Evolutionary conservation across 1,140 invertebrate species (phyloP).

Genomic region (Drosophila hydei): DNA sequence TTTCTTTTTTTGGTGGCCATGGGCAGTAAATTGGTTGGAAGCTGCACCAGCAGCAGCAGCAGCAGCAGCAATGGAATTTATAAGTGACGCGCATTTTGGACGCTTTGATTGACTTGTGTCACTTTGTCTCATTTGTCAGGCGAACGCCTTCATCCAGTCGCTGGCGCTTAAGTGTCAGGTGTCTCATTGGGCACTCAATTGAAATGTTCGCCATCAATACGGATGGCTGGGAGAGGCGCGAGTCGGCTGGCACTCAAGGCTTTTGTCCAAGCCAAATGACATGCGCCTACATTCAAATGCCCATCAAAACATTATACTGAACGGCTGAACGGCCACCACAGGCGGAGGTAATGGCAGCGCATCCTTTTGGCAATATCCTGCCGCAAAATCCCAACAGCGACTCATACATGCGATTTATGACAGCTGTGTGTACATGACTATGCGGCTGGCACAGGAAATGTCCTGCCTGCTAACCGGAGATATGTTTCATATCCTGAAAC

Average conservation of each 20-base stretch:
- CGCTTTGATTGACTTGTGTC: conserved; percentile 83
- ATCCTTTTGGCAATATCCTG: conserved; percentile 80
- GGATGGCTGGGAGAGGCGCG: conserved; percentile 5
- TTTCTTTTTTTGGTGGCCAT: conserved; percentile 32
- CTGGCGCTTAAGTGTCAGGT: conserved; percentile 73
- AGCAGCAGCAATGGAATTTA: conserved; percentile 67
- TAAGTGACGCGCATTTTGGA: conserved; percentile 65
- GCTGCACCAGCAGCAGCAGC: conserved; percentile 38
- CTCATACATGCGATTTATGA: conserved; percentile 72
- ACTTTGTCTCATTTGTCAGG: conserved; percentile 84
- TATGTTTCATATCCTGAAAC: conserved; percentile 82
- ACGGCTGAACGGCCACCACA: conserved; percentile 50
- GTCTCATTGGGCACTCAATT: conserved; percentile 75
- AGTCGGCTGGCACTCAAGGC: conserved; percentile 23
- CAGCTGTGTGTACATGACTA: conserved; percentile 57
- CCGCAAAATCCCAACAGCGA: conserved; percentile 48
- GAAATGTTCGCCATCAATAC: conserved; percentile 55
- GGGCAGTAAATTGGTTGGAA: conserved; percentile 64
- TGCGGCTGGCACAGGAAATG: conserved; percentile 67
- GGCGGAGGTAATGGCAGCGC: conserved; percentile 17
- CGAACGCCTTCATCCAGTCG: conserved; percentile 59
- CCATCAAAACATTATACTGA: conserved; percentile 76
- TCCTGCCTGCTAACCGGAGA: conserved; percentile 83
- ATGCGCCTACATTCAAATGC: conserved; percentile 73
- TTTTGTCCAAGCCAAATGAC: conserved; percentile 55